Percentiles rank a stretch among this genome's conserved stretches.
Evolutionary conservation across 2,797 vertebrate species (phyloP).

Genomic region (Carapus acus): DNA sequence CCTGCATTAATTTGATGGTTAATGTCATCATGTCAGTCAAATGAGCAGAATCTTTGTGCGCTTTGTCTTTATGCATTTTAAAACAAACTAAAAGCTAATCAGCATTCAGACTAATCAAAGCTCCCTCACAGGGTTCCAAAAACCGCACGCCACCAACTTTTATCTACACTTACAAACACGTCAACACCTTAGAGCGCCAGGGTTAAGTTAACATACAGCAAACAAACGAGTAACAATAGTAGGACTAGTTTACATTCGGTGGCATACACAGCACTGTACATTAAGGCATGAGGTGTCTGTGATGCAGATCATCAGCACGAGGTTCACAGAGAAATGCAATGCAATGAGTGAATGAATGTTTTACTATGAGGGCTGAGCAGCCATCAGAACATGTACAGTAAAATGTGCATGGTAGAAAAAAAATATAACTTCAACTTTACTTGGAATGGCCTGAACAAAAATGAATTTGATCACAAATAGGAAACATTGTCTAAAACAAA

Average conservation of each 20-base stretch:
- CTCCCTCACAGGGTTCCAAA: conserved; percentile 26
- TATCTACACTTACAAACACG: conserved; percentile 54
- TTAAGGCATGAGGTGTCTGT: conserved; percentile 79
- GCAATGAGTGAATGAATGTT: conserved; percentile 53
- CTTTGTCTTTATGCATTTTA: conserved; percentile 31
- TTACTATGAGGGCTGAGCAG: conserved; percentile 30
- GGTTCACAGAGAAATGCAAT: conserved; percentile 51
- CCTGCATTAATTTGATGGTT: conserved; percentile 63
- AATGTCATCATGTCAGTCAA: conserved; percentile 35
- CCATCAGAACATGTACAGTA: conserved; percentile 22
- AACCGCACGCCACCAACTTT: conserved; percentile 38
- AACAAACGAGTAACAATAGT: conserved; percentile 54
- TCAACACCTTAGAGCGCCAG: conserved; percentile 56
- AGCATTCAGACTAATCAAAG: conserved; percentile 41
- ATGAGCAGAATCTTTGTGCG: conserved; percentile 36
- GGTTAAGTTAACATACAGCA: conserved; percentile 54
- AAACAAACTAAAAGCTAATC: conserved; percentile 24
- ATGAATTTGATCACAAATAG: conserved; percentile 20
- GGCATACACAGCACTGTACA: conserved; percentile 68
- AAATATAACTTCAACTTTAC: conserved; percentile 8
- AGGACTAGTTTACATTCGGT: conserved; percentile 62
- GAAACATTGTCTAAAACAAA: conserved; percentile 21
- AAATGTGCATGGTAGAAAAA: conserved; percentile 18
- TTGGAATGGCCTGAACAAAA: conserved; percentile 2
- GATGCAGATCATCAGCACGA: conserved; percentile 62